Conservation (phyloP, 2,888 invertebrate genomes). For the Pandemis corylana region DNA sequence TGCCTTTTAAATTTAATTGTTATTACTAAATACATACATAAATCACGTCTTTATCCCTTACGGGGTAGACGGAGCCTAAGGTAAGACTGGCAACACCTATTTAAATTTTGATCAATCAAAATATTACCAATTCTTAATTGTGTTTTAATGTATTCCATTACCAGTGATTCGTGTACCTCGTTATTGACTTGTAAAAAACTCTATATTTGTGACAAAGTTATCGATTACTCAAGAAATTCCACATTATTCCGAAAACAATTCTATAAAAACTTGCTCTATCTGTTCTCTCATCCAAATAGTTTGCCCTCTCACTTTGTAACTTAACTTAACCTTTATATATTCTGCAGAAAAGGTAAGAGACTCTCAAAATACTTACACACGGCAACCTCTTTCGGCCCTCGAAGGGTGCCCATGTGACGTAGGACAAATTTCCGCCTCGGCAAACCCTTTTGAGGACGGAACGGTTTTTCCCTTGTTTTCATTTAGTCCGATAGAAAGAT, state of each 20-base stretch:
- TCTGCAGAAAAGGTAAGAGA: conserved; percentile 25
- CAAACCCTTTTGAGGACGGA: conserved; percentile 31
- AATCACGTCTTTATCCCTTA: too few relatives aligned
- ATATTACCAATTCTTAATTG: too few relatives aligned
- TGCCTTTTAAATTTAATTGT: too few relatives aligned
- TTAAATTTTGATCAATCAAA: too few relatives aligned
- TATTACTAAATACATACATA: too few relatives aligned
- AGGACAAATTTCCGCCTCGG: conserved; percentile 40
- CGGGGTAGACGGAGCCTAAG: too few relatives aligned
- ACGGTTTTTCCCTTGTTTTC: conserved; percentile 36
- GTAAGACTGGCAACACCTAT: too few relatives aligned
- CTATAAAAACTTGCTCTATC: conserved; percentile 2
- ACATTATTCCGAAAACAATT: not conserved
- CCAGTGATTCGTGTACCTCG: too few relatives aligned
- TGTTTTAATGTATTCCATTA: too few relatives aligned
- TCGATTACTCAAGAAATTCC: too few relatives aligned
- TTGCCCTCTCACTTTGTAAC: conserved; percentile 10
- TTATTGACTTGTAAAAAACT: not conserved
- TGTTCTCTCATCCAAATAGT: conserved; percentile 22
- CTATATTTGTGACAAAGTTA: too few relatives aligned
- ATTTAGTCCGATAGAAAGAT: conserved; percentile 33
- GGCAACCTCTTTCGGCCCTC: conserved; percentile 21
- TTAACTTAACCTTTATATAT: conserved; percentile 18
- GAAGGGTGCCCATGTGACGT: conserved; percentile 34
- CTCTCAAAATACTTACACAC: conserved; percentile 36